These are phyloP conservation scores for Phyllotreta cruciferae DNA, from an alignment of 2,888 invertebrate genomes.

Conservation along the genomic window DNA sequence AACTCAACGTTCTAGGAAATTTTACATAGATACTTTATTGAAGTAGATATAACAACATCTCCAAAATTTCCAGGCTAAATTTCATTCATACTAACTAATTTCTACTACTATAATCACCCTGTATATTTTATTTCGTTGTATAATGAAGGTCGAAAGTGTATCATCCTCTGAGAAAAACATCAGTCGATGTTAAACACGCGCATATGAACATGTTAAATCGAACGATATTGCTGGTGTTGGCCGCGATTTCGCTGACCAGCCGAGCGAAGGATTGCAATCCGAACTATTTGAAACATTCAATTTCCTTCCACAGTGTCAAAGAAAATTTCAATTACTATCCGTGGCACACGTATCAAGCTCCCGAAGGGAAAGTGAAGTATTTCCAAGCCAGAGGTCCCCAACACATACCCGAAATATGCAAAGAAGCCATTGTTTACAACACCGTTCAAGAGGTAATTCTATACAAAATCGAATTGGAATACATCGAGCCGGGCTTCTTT, in stretches of 20 bases:
- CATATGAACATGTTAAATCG: no score
- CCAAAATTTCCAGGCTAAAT: no score
- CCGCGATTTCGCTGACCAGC: not conserved
- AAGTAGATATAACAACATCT: no score
- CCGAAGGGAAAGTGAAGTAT: slow-evolving; percentile 30
- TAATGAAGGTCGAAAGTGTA: no score
- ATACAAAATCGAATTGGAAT: slow-evolving; percentile 37
- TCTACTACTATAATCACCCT: no score
- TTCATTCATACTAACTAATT: no score
- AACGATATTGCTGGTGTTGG: not conserved
- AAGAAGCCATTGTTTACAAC: slow-evolving; percentile 16
- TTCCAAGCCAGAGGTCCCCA: slow-evolving; percentile 19
- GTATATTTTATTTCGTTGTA: no score
- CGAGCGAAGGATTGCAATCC: slow-evolving; percentile 23
- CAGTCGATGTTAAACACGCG: no score
- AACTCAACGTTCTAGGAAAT: no score
- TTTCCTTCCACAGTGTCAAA: slow-evolving; percentile 26
- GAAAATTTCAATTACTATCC: slow-evolving; percentile 37
- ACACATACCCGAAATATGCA: slow-evolving; percentile 35
- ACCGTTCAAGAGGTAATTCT: slow-evolving; percentile 36
- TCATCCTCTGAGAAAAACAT: no score
- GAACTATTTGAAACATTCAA: slow-evolving; percentile 22
- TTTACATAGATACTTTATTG: no score
- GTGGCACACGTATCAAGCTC: slow-evolving; percentile 31
- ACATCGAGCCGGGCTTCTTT: slow-evolving; percentile 42